Evolutionary conservation across 2,888 invertebrate genomes (phyloP).

Genomic region (Neoscelio sp.): DNA sequence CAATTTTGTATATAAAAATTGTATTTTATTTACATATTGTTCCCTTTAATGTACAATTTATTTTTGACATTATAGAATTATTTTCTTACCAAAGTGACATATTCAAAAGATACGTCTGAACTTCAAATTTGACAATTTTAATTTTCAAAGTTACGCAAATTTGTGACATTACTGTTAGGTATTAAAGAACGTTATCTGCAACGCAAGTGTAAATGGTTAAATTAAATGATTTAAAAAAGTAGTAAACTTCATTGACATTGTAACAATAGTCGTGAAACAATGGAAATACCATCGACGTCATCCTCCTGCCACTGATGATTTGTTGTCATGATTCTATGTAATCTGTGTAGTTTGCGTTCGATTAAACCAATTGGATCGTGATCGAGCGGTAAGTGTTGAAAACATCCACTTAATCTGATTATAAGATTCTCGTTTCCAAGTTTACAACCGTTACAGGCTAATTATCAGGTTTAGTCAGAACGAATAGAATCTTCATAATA

Average conservation of each 20-base stretch:
- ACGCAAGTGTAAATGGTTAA: conserved; percentile 19
- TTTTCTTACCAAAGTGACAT: too few relatives aligned
- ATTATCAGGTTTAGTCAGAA: conserved; percentile 43
- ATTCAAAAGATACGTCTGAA: too few relatives aligned
- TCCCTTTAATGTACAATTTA: too few relatives aligned
- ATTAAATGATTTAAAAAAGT: conserved; percentile 44
- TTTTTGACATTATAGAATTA: too few relatives aligned
- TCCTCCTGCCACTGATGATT: conserved; percentile 48
- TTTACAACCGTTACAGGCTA: conserved; percentile 47
- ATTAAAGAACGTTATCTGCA: conserved; percentile 10
- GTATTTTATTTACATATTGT: too few relatives aligned
- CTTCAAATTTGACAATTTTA: too few relatives aligned
- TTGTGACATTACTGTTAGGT: too few relatives aligned
- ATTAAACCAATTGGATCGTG: conserved; percentile 66
- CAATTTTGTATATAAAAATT: too few relatives aligned
- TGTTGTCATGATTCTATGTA: conserved; percentile 60
- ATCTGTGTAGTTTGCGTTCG: conserved; percentile 45
- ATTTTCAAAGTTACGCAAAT: too few relatives aligned
- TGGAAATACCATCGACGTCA: conserved; percentile 67
- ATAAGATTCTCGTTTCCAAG: conserved; percentile 52
- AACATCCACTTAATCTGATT: conserved; percentile 64
- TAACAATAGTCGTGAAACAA: conserved; percentile 51
- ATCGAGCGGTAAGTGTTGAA: conserved; percentile 56
- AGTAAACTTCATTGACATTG: conserved; percentile 51
- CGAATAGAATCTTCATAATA: conserved; percentile 40